A percentile compares a stretch with the other conserved stretches of the same genome.
These are phyloP conservation scores for Amblyraja radiata DNA, from an alignment of 2,797 vertebrate genomes.

Conservation along the genomic window DNA sequence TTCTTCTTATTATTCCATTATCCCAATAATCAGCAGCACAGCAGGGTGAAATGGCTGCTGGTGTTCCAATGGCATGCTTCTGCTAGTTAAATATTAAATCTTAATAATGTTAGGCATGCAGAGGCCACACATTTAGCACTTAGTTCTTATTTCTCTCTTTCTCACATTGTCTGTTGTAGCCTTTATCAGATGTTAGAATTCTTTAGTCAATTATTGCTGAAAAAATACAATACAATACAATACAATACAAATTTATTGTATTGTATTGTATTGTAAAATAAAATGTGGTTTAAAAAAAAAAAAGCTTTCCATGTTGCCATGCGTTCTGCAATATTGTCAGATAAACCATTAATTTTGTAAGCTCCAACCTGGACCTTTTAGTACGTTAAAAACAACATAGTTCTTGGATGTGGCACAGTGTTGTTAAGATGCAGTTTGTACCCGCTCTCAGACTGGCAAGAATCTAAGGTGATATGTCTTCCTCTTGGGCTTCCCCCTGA, in stretches of 20 bases:
- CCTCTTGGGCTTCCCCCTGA: too few species aligned
- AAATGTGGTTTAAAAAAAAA: too few species aligned
- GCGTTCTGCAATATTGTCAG: neutral
- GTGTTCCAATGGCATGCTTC: neutral
- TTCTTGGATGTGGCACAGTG: neutral
- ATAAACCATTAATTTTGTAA: neutral
- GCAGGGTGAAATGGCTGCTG: neutral
- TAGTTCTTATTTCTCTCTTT: neutral
- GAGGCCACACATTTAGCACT: neutral
- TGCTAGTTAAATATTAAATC: neutral
- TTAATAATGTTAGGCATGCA: neutral
- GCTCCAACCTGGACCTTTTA: neutral
- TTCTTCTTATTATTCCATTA: neutral
- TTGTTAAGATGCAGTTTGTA: neutral
- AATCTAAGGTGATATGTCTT: neutral
- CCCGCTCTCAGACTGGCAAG: neutral
- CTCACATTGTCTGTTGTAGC: neutral
- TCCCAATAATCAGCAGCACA: slow-evolving; percentile 1
- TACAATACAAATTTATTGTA: too few species aligned
- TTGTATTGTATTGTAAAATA: too few species aligned
- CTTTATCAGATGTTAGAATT: neutral
- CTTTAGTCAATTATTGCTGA: neutral
- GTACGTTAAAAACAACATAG: neutral
- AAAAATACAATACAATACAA: too few species aligned
- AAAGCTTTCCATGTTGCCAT: neutral